Base-by-base conservation (phyloP, 2,113 vertebrate genomes). In the Carlito syrichta region DNA sequence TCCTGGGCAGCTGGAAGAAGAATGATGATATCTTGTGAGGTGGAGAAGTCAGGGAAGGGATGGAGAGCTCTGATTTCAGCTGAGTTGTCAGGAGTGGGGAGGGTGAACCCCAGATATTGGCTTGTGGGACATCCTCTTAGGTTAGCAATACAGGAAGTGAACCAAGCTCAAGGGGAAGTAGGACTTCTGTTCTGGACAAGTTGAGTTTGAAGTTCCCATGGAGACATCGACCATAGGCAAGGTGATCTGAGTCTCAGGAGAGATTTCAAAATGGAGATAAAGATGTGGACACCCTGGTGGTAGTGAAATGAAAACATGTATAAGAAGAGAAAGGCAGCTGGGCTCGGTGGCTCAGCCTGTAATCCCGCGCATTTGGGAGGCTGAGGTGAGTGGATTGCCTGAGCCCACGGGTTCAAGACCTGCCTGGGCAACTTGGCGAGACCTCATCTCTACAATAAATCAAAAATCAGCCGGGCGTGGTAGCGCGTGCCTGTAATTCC, bases 281-380 rank as follows among this genome's bases (percentile, higher is more conserved):
- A 48, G 6, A 66, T 5, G 8, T 2, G 16, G 40, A 58, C 12
- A 22, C 4, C 62, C 32, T 3, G 0, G 14, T 56, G 8, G 19
- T 23, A 22, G 35, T 40, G 78, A 81, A 38, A 48, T 35, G 23
- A 86, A 52, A 92, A 20, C 23, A 35, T 4, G 6, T 25, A 27
- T 13, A 38, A 69, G 89, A 58, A 27, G 19, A 77, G 52, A 86
- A 82, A 27, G 27, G 38, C 19, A n/a, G n/a, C n/a, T n/a, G n/a
- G n/a, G n/a, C n/a, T n/a, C n/a, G n/a, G n/a, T n/a, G n/a, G n/a
- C n/a, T n/a, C n/a, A n/a, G n/a, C n/a, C n/a, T n/a, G n/a, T n/a
- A n/a, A n/a, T n/a, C n/a, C n/a, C n/a, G n/a, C n/a, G n/a, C n/a
- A n/a, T n/a, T n/a, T n/a, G n/a, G n/a, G n/a, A n/a, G n/a, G n/a